Percentiles rank a stretch among this genome's conserved stretches.
Conservation (phyloP, 2,888 invertebrate species). For the Sipha maydis region DNA sequence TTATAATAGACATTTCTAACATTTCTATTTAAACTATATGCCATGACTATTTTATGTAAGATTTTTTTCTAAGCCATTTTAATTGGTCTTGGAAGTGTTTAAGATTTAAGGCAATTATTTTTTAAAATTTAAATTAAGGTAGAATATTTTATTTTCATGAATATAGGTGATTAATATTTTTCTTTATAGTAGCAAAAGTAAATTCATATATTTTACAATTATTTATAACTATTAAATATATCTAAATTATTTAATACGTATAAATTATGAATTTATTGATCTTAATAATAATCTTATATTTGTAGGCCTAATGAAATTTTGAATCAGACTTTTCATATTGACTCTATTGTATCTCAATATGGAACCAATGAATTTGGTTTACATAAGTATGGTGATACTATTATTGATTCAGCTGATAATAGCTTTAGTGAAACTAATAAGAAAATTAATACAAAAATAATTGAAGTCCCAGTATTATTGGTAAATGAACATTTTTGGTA, state of each 20-base stretch:
- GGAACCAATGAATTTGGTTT: conserved; percentile 4
- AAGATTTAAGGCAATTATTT: too few relatives aligned
- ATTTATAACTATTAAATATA: neutral
- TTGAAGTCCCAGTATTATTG: neutral
- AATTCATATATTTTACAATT: neutral
- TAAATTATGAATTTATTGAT: neutral
- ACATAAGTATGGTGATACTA: neutral
- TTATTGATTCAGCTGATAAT: neutral
- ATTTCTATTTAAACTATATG: too few relatives aligned
- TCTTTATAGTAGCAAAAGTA: neutral
- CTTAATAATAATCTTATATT: neutral
- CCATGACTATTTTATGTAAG: too few relatives aligned
- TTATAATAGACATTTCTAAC: too few relatives aligned
- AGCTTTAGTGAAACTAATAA: neutral
- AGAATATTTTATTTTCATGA: too few relatives aligned
- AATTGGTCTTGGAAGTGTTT: too few relatives aligned
- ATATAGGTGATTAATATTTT: too few relatives aligned
- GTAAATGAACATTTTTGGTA: conserved; percentile 35
- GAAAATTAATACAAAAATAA: neutral
- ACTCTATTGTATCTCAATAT: conserved; percentile 39
- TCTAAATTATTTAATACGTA: neutral
- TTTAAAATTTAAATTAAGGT: too few relatives aligned
- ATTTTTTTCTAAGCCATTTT: too few relatives aligned
- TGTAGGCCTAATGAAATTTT: conserved; percentile 30
- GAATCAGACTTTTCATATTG: conserved; percentile 23